These are phyloP conservation scores for Orchesellides sinensis DNA, from an alignment of 2,888 invertebrate genomes.

Conservation along the genomic window DNA sequence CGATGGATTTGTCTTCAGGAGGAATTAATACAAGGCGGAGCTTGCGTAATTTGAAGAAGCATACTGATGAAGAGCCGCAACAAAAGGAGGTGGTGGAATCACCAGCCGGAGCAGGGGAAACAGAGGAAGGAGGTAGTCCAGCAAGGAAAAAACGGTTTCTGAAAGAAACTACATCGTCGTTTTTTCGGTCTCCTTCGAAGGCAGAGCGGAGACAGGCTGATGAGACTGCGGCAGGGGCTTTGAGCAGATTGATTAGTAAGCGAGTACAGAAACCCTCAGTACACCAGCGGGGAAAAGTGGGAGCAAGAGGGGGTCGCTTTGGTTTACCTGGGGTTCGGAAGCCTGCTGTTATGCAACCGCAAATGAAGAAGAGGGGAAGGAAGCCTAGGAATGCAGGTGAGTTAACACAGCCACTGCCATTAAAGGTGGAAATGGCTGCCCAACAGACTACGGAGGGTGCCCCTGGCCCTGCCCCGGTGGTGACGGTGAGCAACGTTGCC, in stretches of 20 bases:
- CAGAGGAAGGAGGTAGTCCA: neutral
- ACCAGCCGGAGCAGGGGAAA: neutral
- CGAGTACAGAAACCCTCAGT: neutral
- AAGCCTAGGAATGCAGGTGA: neutral
- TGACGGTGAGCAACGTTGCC: too few species aligned
- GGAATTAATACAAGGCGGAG: conserved; percentile 34
- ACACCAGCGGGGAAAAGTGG: too few species aligned
- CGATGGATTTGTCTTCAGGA: too few species aligned
- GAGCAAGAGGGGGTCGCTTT: neutral
- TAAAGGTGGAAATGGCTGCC: neutral
- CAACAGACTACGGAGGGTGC: neutral
- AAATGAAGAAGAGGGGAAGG: neutral
- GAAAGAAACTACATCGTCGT: neutral
- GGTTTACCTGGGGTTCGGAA: neutral
- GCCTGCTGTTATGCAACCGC: neutral
- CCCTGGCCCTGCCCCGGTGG: neutral
- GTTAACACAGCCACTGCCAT: neutral
- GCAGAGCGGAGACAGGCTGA: neutral
- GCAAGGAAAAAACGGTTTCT: conserved; percentile 14
- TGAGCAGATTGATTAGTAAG: conserved; percentile 15
- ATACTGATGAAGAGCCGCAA: neutral
- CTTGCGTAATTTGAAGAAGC: conserved; percentile 5
- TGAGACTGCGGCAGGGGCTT: conserved; percentile 4
- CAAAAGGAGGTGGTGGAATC: neutral
- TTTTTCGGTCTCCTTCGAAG: too few species aligned